These are phyloP conservation scores for Alcedo atthis DNA, from an alignment of 2,797 vertebrate species.

Conservation along the genomic window DNA sequence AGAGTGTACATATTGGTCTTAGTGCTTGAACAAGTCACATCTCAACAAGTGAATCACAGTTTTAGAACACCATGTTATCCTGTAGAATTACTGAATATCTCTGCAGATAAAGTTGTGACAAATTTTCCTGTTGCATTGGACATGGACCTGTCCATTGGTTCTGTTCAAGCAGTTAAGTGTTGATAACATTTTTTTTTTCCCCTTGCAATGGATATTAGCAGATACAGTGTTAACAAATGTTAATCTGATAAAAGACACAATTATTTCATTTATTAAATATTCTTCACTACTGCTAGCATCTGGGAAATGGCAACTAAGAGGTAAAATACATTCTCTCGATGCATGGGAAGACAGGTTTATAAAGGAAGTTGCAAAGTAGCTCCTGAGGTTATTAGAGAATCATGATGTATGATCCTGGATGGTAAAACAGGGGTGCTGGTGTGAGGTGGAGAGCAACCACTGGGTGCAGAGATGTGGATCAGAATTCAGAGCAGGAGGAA, in stretches of 20 bases:
- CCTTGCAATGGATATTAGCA: background rate
- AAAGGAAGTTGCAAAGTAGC: background rate
- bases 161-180: background rate
- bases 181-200: background rate
- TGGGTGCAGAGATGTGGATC: rapidly evolving
- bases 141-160: background rate
- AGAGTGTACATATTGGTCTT: slow-evolving; percentile 42
- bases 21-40: background rate
- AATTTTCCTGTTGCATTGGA: background rate
- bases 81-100: background rate
- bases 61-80: background rate
- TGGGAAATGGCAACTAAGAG: background rate
- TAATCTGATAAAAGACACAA: background rate
- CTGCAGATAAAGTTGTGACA: background rate
- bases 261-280: background rate
- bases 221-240: background rate
- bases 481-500: background rate
- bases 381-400: background rate
- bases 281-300: background rate
- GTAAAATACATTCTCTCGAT: background rate
- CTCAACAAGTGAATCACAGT: background rate
- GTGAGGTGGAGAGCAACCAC: background rate
- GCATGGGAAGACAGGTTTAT: background rate
- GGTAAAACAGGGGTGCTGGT: rapidly evolving
- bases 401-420: background rate